Base-by-base conservation (phyloP, 2,797 vertebrate species). In the Cryptoblepharus egeriae region DNA sequence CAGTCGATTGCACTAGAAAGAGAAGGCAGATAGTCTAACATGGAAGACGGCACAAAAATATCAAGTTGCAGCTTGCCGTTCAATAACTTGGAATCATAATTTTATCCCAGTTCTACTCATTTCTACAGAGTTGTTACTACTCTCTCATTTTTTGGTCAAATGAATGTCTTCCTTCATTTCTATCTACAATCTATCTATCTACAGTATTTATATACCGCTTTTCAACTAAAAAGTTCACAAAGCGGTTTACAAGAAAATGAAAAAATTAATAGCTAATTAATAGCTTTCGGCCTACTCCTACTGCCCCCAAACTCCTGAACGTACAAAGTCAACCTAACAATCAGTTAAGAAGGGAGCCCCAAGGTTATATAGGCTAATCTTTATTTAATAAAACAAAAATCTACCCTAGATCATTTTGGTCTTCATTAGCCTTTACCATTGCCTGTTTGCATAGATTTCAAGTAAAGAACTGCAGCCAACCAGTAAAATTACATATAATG, bases 1-100 rank as follows among this genome's bases (percentile, higher is more conserved):
- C 96, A 99, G 97, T 97, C 99, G 97, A 96, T 99, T 99, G 96
- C 98, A 99, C 99, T 99, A 84, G 0, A 32, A 80, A 86, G 12
- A 89, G 80, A 87, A 74, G 24, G 58, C 24, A 74, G 15, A 13
- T 26, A 20, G 1, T 8, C 5, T 75, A 49, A 45, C 68, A 77
- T 0, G 1, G 72, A 30, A 2, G 10, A 18, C 15, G 58, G 61
- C 35, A 68, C 12, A 37, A 42, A 37, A 58, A 58, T 58, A 24
- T 8, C 20, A 58, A 52, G 30, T 1, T 6, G 22, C 78, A 71
- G 1, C 73, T 37, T 39, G n/a, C 57, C 57, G 37, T 64, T 20
- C 11, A 42, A 45, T 20, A 26, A 4, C 22, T 73, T 55, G 64
- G 28, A 45, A 77, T 22, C n/a, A 30, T 57, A 32, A 11, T 18